phyloP scores from a whole-genome alignment of 2,888 invertebrate genomes.

The Petrophora chlorosata region DNA sequence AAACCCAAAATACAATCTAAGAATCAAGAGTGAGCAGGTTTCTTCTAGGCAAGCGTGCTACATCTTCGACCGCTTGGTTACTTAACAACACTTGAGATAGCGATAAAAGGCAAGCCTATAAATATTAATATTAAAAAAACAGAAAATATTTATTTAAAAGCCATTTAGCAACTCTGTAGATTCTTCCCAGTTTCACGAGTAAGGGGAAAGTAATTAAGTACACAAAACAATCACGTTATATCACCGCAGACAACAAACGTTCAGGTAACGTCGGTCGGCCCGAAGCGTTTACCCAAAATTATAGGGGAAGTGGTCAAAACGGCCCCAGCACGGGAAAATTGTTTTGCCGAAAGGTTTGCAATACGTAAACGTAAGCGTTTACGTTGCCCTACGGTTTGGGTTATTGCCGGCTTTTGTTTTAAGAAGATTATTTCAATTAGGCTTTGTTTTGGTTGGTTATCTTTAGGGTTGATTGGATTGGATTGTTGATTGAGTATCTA shows the following conservation, averaged over 20 bases:
- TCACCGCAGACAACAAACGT: constrained; percentile 30
- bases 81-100: no score
- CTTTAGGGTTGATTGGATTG: no score
- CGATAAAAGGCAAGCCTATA: no score
- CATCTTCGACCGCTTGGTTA: no score
- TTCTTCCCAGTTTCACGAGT: no score
- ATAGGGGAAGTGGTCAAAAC: constrained; percentile 58
- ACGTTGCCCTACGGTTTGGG: constrained; percentile 47
- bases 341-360: constrained; percentile 60
- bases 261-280: constrained; percentile 51
- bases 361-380: constrained; percentile 43
- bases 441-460: constrained; percentile 35
- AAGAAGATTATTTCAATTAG: constrained; percentile 52
- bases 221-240: constrained; percentile 31
- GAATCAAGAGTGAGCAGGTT: no score
- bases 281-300: constrained; percentile 61
- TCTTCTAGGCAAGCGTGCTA: no score
- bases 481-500: no score
- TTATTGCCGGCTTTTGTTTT: constrained; percentile 54
- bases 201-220: constrained; percentile 25
- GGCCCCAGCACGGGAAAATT: constrained; percentile 56
- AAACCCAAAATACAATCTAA: no score
- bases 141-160: no score
- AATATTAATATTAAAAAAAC: no score
- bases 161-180: no score